These are phyloP conservation scores for Neodiprion fabricii DNA, from an alignment of 1,140 invertebrate species.

Conservation along the genomic window DNA sequence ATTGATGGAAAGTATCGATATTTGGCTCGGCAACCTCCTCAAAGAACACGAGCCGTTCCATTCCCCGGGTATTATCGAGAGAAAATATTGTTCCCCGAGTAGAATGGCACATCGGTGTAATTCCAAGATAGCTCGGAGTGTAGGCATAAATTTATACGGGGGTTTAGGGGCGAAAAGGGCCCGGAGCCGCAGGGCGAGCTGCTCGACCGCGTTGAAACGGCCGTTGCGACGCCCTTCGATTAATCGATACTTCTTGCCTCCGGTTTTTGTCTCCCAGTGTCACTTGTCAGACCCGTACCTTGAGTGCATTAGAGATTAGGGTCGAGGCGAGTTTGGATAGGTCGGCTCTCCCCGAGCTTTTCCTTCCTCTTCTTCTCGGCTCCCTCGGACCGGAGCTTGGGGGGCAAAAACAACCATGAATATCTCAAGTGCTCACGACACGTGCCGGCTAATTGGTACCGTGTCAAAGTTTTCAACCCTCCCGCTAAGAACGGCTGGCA, in stretches of 20 bases:
- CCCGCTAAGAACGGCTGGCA: too few relatives aligned
- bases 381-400: neutral
- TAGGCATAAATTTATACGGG: neutral
- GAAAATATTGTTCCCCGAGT: too few relatives aligned
- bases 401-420: conserved; percentile 44
- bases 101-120: too few relatives aligned
- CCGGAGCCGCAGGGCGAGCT: neutral
- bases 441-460: conserved; percentile 44
- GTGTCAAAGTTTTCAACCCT: conserved; percentile 27
- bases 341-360: conserved; percentile 27
- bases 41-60: too few relatives aligned
- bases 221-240: neutral
- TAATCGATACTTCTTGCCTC: conserved; percentile 17
- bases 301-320: conserved; percentile 46
- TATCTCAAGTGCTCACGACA: conserved; percentile 38
- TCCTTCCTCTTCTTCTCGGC: conserved; percentile 23
- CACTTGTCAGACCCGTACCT: neutral
- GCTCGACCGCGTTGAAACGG: neutral
- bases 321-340: conserved; percentile 37
- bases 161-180: neutral
- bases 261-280: neutral
- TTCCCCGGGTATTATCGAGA: too few relatives aligned
- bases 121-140: neutral
- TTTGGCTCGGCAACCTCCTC: too few relatives aligned
- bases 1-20: too few relatives aligned